Evolutionary conservation across 1,140 invertebrate genomes (phyloP), one percentile per base, ranked within the genome.

Genomic region (Caenorhabditis brenneri): DNA sequence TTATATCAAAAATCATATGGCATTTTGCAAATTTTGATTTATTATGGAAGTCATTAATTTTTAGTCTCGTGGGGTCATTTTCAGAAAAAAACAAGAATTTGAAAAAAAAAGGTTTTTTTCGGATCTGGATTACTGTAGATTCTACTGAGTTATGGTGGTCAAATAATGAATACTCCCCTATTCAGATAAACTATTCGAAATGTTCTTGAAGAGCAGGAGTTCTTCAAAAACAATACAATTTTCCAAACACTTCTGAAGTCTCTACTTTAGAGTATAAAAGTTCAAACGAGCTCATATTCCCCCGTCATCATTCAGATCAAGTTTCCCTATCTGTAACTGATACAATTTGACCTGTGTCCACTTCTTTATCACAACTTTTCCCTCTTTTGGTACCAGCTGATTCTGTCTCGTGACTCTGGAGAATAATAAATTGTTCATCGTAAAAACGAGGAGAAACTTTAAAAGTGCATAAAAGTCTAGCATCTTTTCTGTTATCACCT

Each of bases 381-480:
- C 53, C 31, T 36, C 24, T 16, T 39, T 74, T 42, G 65, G 65
- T 42, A n/a, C 36, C 36, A 74, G 65, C 36, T 74, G 65, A 74
- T 42, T 3, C 65, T 74, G 7, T 74, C 65, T 74, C 65, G 33
- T 42, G 65, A 42, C 33, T 42, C 36, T 6, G 22, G 36, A 31
- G 15, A 33, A 29, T 58, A 29, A 12, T 4, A 29, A 65, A 65
- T n/a, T 65, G 29, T 65, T 10, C 3, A 31, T 74, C 65, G 65
- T 74, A 74, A 42, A 65, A 15, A 15, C 5, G 36, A 24, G 22
- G 19, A 65, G 22, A 46, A 42, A 74, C 65, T 74, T 74, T 74
- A 74, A 74, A 74, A 74, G 65, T 74, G 65, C 65, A 46, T 74
- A 74, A 74, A 74, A 22, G 36, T 74, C 65, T 74, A 74, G 65